phyloP scores from a whole-genome alignment of 1,140 invertebrate genomes.

The Yoshiicerus persimilis region DNA sequence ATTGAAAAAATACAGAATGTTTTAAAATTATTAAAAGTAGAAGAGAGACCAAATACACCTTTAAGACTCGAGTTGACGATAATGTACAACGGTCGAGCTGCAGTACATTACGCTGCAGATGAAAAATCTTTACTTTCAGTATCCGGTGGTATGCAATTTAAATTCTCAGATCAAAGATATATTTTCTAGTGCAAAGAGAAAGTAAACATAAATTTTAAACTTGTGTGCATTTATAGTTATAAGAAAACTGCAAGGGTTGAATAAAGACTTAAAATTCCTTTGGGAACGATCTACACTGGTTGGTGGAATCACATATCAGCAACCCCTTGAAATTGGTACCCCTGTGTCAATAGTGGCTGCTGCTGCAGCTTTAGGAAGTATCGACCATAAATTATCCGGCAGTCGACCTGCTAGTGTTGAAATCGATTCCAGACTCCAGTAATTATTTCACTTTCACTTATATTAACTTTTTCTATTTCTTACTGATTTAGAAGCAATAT shows the following conservation, averaged over 20 bases:
- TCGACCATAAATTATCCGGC: not conserved
- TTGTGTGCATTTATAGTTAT: not conserved
- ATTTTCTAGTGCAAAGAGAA: not conserved
- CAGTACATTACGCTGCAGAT: conserved; percentile 37
- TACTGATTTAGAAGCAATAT: not conserved
- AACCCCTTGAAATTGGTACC: conserved; percentile 45
- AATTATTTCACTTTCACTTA: not conserved
- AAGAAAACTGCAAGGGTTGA: not conserved
- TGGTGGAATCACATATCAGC: conserved; percentile 38
- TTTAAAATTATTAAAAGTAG: conserved; percentile 29
- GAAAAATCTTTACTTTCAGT: conserved; percentile 28
- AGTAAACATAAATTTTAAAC: not conserved
- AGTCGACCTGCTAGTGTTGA: not conserved
- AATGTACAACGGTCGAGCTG: conserved; percentile 5
- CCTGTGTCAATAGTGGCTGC: conserved; percentile 31
- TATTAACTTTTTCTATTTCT: not conserved
- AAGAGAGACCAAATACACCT: not conserved
- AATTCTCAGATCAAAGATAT: not conserved
- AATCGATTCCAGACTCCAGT: not conserved
- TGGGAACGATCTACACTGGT: not conserved
- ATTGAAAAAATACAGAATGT: conserved; percentile 37
- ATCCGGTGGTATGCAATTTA: not conserved
- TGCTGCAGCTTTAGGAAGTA: not conserved
- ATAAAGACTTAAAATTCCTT: not conserved
- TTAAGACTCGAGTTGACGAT: conserved; percentile 39